Evolutionary conservation across 2,113 vertebrate species (phyloP), one percentile per base, ranked within the genome.

Genomic region (Arizona elegans): DNA sequence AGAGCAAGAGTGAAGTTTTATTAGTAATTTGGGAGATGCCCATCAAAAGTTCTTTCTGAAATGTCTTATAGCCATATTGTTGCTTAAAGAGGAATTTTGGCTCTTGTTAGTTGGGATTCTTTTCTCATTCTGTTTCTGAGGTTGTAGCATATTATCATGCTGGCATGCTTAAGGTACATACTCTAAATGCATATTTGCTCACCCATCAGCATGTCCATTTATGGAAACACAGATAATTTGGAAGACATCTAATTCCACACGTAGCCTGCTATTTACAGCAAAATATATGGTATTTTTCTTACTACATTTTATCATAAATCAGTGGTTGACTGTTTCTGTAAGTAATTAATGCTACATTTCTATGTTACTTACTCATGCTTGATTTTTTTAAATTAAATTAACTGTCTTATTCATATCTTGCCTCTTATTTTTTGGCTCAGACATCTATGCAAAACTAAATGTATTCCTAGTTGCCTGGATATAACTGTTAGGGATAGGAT

Each of bases 291-390:
- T 47, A 54, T 4, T 55, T 9, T 87, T 52, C 47, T 33, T 38
- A 38, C 89, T 87, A 81, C 26, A 47, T 26, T 56, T 5, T 70
- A 23, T 94, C 90, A 53, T 33, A 19, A 33, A n/a, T 58, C 1
- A 91, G 38, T 92, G 90, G 85, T 91, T 65, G 65, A 47, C 95
- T 88, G 0, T 92, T 94, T 94, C 47, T 15, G 29, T 13, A 65
- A 58, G 23, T 15, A 38, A 10, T 50, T 91, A 87, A 54, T 89
- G 50, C 1, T 38, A 12, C 86, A 86, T 91, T 91, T 90, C 55
- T 6, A 8, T 43, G 29, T 15, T 50, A 93, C 29, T 23, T 62
- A 90, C 23, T 23, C 5, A 12, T 43, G 55, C 58, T 90, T 88
- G 92, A 6, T 91, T 43, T 19, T 26, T 52, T 81, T 0, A 2